Evolutionary conservation across 2,113 vertebrate species (phyloP), one percentile per base, ranked within the genome.

Genomic region (Erpornis zantholeuca): DNA sequence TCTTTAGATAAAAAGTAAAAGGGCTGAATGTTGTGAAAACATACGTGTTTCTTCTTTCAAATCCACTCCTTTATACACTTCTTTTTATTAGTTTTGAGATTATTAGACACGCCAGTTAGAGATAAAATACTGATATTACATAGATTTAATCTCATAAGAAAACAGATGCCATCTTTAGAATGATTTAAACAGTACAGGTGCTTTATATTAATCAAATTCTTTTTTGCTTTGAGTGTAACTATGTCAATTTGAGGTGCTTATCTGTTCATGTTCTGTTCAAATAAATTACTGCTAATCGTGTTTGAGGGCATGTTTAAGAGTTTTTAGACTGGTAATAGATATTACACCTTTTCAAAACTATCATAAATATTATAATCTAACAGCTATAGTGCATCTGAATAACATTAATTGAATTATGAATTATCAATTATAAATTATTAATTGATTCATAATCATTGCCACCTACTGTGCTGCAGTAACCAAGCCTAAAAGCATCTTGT

Each of bases 181-280:
- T 90, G 9, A 95, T 94, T 92, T 95, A 96, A 93, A 73, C 75
- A 15, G 3, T 56, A 71, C 88, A 96, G 86, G 91, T 95, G 92
- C 80, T 92, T 95, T 96, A 64, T 93, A 90, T 96, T 88, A 95
- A 95, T 93, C 90, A 95, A 88, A 82, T 75, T 75, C 35, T 90
- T 78, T 83, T 81, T 73, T 88, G 60, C 64, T 92, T 82, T 68
- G 40, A 91, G 42, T 96, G 60, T 53, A 91, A 61, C 73, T 85
- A 3, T 86, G 88, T 93, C 93, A 88, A 60, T 18, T 18, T 71
- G 69, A 92, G 29, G 80, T 81, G 85, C 86, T 96, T 97, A 96
- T 92, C 95, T 94, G 71, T 71, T 88, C 88, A n/a, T 93, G 82
- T 88, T 92, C 82, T 92, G 33, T 90, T 86, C 82, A 92, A 78